Evolutionary conservation across 2,797 vertebrate genomes (phyloP).

Genomic region (Hippoglossus hippoglossus): DNA sequence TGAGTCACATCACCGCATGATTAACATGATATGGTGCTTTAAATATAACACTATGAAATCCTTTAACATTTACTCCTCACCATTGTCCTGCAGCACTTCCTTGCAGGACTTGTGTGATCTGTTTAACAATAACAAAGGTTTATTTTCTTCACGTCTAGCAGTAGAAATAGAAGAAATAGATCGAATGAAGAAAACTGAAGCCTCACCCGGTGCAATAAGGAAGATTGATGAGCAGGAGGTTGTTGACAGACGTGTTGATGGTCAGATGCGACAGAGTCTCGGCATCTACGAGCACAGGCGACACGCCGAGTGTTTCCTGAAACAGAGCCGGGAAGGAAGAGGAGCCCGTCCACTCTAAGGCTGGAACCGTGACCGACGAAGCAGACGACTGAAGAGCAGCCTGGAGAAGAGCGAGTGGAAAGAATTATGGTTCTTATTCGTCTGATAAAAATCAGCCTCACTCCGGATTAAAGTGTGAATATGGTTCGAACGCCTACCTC

Average conservation of each 20-base stretch:
- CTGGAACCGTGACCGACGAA: constrained; percentile 85
- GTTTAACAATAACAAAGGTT: constrained; percentile 22
- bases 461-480: not conserved
- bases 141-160: not conserved
- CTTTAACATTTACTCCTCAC: constrained; percentile 72
- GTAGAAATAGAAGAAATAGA: not conserved
- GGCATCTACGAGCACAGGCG: constrained; percentile 84
- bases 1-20: not conserved
- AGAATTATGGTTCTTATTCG: not conserved
- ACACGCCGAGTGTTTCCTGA: constrained; percentile 84
- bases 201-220: constrained; percentile 85
- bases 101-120: constrained; percentile 83
- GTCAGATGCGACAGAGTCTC: constrained; percentile 84
- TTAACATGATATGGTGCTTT: not conserved
- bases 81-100: constrained; percentile 85
- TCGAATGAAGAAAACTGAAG: not conserved
- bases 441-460: not conserved
- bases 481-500: constrained; percentile 75
- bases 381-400: constrained; percentile 83
- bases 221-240: constrained; percentile 86
- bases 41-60: not conserved
- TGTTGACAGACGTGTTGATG: constrained; percentile 82
- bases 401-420: constrained; percentile 61
- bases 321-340: constrained; percentile 82
- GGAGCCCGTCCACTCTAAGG: constrained; percentile 85